Base-by-base conservation (phyloP, 2,797 vertebrate genomes). In the Hyperoplus lanceolatus region DNA sequence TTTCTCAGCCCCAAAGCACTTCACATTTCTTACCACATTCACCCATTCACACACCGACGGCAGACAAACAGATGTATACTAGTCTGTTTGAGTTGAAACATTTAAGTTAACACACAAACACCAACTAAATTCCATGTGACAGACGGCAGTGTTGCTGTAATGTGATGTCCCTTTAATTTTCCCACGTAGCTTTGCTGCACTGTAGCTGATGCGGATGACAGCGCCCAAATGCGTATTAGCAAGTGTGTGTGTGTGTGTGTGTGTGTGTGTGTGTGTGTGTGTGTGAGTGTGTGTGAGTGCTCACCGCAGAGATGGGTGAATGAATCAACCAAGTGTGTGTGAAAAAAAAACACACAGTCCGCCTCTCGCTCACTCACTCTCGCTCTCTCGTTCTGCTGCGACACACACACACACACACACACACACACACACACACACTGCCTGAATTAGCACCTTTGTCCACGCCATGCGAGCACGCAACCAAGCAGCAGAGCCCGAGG, bases 271-370 rank as follows among this genome's bases (percentile, higher is more conserved):
- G 29, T 3, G 29, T 29, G 29, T 2, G 21, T 21, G 21, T 2
- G 21, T 21, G 21, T 2, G 21, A 1, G 21, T 2, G 56, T 65
- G 79, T 73, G 53, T 73, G 84, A 70, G 84, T 62, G 77, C 66
- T 77, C 84, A 71, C 72, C 36, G 72, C 79, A 60, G 77, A 38
- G 77, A 85, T 68, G 82, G 81, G 75, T 90, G 89, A 92, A 91
- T 87, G 89, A 88, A 89, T 86, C 75, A 64, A 84, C 88, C 73
- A 69, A 87, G 88, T 72, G 76, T 84, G 83, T 91, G 85, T 88
- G 85, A 88, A 79, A 83, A 82, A 82, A 89, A 80, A 80, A 82
- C 77, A 70, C 71, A 18, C 81, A 56, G 83, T 87, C 89, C 91
- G 86, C 82, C 77, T 71, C 75, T 6, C 63, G 10, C 74, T 48